Conservation (phyloP, 2,888 invertebrate genomes). For the Prosapia bicincta region DNA sequence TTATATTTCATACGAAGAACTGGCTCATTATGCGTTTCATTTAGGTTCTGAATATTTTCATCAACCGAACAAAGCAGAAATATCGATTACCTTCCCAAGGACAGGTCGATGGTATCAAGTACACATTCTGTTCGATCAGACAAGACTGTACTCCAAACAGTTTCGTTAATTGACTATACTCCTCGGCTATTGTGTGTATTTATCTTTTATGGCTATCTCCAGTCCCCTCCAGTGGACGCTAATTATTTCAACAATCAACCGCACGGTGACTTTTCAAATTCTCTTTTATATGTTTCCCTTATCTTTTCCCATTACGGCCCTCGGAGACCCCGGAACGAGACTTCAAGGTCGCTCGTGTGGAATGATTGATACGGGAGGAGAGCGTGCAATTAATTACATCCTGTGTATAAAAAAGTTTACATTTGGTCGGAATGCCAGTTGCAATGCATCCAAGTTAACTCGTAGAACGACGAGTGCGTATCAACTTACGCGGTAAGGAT, state of each 20-base stretch:
- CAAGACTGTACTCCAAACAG: not conserved
- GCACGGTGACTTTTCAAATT: conserved; percentile 1
- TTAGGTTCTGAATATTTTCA: not conserved
- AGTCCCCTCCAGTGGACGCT: not conserved
- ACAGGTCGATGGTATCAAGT: not conserved
- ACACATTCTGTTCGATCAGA: not conserved
- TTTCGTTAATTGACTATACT: not conserved
- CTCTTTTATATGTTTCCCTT: not conserved
- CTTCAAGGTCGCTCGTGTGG: not conserved
- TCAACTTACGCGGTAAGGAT: no score
- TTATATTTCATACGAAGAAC: not conserved
- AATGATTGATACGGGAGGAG: not conserved
- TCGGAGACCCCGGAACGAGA: not conserved
- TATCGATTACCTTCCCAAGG: not conserved
- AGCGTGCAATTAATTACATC: not conserved
- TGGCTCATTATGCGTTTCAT: not conserved
- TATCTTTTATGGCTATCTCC: not conserved
- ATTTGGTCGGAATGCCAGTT: no score
- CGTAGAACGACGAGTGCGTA: no score
- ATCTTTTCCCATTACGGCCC: not conserved
- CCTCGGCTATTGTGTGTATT: not conserved
- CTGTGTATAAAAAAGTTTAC: no score
- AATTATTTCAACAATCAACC: not conserved
- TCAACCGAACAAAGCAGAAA: not conserved
- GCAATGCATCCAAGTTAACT: no score